Conservation (phyloP, 2,888 invertebrate genomes). For the Hemithea aestivaria region DNA sequence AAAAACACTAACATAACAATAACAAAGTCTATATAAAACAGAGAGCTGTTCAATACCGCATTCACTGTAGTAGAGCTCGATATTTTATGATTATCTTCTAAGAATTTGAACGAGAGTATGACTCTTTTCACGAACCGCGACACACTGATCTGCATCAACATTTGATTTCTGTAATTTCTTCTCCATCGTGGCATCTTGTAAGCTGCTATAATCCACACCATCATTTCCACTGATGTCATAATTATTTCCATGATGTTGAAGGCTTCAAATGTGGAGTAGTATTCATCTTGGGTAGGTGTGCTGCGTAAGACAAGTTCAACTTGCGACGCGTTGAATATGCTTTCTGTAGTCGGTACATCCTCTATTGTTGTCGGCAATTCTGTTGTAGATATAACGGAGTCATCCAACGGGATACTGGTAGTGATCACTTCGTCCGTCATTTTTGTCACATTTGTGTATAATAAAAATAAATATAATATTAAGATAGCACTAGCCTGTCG, state of each 20-base stretch:
- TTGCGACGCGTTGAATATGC: slow-evolving; percentile 11
- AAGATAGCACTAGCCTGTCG: slow-evolving; percentile 15
- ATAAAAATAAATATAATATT: slow-evolving; percentile 13
- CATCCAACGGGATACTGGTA: neutral
- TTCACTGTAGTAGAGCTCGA: slow-evolving; percentile 19
- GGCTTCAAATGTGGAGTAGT: slow-evolving; percentile 39
- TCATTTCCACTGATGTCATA: slow-evolving; percentile 59
- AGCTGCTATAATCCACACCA: slow-evolving; percentile 53
- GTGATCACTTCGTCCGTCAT: slow-evolving; percentile 40
- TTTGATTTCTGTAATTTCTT: slow-evolving; percentile 67
- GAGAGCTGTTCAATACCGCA: slow-evolving; percentile 36
- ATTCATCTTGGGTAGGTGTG: slow-evolving; percentile 1
- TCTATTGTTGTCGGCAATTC: slow-evolving; percentile 20
- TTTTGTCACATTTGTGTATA: slow-evolving; percentile 35
- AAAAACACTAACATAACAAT: slow-evolving; percentile 60
- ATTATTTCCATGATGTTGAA: slow-evolving; percentile 59
- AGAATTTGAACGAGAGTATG: slow-evolving; percentile 45
- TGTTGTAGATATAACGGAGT: slow-evolving; percentile 3
- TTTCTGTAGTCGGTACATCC: slow-evolving; percentile 6
- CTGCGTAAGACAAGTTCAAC: neutral
- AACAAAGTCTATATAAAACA: slow-evolving; percentile 63
- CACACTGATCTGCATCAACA: slow-evolving; percentile 64
- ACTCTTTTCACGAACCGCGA: slow-evolving; percentile 59
- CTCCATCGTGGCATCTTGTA: slow-evolving; percentile 60
- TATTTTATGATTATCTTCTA: slow-evolving; percentile 33